Percentiles rank a stretch among this genome's conserved stretches.
Evolutionary conservation across 2,797 vertebrate genomes (phyloP).

Genomic region (Babyrousa celebensis): DNA sequence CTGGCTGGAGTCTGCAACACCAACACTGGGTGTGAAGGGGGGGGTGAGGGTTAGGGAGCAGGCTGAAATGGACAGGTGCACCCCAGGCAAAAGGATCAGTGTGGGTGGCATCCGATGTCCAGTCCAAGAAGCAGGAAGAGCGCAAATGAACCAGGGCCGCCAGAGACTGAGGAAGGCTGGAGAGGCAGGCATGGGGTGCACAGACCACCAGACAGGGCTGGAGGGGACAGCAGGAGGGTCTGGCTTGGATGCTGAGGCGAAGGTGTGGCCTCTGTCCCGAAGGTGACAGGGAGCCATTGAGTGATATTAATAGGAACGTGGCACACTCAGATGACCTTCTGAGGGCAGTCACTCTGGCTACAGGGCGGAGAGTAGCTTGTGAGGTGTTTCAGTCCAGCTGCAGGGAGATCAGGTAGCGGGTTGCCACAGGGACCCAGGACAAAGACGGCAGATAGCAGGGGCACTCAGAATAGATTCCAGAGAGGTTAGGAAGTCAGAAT

Average conservation of each 20-base stretch:
- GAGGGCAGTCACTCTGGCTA: neutral
- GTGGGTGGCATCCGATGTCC: neutral
- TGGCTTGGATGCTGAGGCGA: neutral
- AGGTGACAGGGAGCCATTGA: neutral
- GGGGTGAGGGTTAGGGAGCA: slow-evolving; percentile 8
- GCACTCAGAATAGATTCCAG: accelerated
- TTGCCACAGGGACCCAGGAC: neutral
- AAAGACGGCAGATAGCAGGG: neutral
- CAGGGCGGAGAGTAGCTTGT: neutral
- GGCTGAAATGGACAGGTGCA: neutral
- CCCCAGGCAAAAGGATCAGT: neutral
- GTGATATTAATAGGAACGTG: neutral
- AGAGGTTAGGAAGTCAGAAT: neutral
- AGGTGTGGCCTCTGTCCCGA: neutral
- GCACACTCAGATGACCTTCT: neutral
- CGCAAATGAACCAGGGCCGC: accelerated
- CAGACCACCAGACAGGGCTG: neutral
- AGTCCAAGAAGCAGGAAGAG: neutral
- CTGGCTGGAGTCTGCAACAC: neutral
- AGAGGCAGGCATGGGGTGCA: accelerated
- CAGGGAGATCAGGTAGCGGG: neutral
- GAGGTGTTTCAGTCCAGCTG: neutral
- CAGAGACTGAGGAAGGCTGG: neutral
- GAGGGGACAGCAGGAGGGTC: neutral
- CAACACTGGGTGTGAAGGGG: too few relatives aligned